Percentiles rank a stretch among this genome's conserved stretches.
Conservation (phyloP, 2,797 vertebrate genomes). For the Benthosema pterotum region DNA sequence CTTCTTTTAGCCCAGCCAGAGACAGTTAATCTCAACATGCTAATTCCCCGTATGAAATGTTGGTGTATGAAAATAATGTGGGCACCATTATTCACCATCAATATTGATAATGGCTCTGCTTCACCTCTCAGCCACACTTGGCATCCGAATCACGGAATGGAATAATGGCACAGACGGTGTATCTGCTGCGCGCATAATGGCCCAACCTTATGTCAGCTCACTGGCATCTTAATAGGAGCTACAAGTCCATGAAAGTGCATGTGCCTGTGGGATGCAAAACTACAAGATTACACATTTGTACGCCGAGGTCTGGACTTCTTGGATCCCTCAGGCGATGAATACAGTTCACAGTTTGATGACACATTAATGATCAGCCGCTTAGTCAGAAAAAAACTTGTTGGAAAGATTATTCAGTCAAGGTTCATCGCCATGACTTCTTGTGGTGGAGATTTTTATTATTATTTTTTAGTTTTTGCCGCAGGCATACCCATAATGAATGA, state of each 20-base stretch:
- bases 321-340: constrained; percentile 6
- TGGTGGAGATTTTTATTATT: too few relatives aligned
- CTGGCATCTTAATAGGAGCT: constrained; percentile 4
- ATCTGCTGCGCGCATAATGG: constrained; percentile 16
- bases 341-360: neutral
- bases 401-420: too few relatives aligned
- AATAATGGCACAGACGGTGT: neutral
- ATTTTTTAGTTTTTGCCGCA: too few relatives aligned
- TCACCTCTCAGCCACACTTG: neutral
- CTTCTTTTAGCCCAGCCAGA: constrained; percentile 6
- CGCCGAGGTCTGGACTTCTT: constrained; percentile 10
- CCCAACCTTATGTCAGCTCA: constrained; percentile 7
- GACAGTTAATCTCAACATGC: constrained; percentile 25
- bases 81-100: constrained; percentile 40
- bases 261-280: constrained; percentile 8
- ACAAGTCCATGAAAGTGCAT: constrained; percentile 3
- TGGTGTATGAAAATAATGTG: constrained; percentile 22
- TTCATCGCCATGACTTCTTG: too few relatives aligned
- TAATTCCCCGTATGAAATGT: constrained; percentile 1
- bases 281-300: constrained; percentile 21
- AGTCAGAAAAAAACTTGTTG: too few relatives aligned
- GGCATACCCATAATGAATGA: too few relatives aligned
- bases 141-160: constrained; percentile 23
- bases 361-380: too few relatives aligned
- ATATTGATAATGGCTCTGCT: constrained; percentile 11